Percentiles rank a stretch among this genome's conserved stretches.
These are phyloP conservation scores for Chionodraco myersi DNA, from an alignment of 2,113 vertebrate genomes.

Conservation along the genomic window DNA sequence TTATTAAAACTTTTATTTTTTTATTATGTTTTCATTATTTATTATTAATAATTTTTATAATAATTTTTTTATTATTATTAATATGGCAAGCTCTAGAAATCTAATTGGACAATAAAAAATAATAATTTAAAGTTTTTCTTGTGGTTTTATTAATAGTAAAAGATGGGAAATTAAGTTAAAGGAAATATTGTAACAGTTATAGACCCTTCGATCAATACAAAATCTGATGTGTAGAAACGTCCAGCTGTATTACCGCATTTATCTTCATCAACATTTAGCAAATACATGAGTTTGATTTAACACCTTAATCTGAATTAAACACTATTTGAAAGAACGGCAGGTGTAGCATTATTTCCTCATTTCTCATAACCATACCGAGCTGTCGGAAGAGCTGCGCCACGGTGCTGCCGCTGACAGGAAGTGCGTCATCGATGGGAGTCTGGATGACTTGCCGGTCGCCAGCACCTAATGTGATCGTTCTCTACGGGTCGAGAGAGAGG, in stretches of 20 bases:
- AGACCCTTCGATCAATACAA: not conserved
- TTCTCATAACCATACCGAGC: slow-evolving; percentile 86
- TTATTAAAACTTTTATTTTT: no score
- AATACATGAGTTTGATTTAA: not conserved
- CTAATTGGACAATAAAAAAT: no score
- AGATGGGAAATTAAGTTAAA: not conserved
- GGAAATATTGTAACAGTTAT: not conserved
- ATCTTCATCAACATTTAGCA: not conserved
- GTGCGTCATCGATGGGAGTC: slow-evolving; percentile 91
- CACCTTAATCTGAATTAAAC: no score
- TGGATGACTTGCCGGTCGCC: slow-evolving; percentile 98
- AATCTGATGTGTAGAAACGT: not conserved
- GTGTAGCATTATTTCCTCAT: no score
- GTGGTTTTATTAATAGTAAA: not conserved
- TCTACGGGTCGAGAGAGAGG: slow-evolving; percentile 77
- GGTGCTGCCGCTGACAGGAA: slow-evolving; percentile 95
- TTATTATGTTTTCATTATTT: no score
- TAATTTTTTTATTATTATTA: no score
- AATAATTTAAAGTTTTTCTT: no score
- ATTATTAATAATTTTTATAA: no score
- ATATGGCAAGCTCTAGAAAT: no score
- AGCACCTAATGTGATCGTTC: slow-evolving; percentile 95
- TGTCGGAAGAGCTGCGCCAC: slow-evolving; percentile 97
- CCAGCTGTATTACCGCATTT: not conserved
- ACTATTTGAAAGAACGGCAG: no score